Evolutionary conservation across 2,113 vertebrate species (phyloP), one percentile per base, ranked within the genome.

Genomic region (Circaetus gallicus): DNA sequence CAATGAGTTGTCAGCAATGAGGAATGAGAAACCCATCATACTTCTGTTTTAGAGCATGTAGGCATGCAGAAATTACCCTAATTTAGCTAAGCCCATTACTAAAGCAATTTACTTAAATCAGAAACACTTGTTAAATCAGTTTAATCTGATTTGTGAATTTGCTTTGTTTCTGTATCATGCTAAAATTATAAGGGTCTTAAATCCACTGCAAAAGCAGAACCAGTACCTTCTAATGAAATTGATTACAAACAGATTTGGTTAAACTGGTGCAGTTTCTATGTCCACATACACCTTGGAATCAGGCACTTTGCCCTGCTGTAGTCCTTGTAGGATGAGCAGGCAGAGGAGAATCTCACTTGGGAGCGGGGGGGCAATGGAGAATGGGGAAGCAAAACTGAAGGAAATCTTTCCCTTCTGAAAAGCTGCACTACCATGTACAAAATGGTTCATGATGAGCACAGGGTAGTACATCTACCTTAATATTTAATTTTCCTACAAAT

Each of bases 31-130:
- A 53, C 66, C 49, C 58, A 31, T 19, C 43, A 1, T 1, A 1
- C 36, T 29, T 38, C 70, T 73, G 76, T 12, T 45, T 42, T 47
- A 43, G 58, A 24, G 43, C 77, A 29, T 13, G 53, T 17, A 20
- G 47, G 71, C 55, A 26, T 10, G 47, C 88, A 73, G 88, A 59
- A 71, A 74, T 69, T 25, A 8, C 81, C 65, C 72, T 52, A 7
- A 15, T 42, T 38, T 52, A 79, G 72, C 93, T 67, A n/a, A 87
- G 53, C 31, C 62, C 34, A 3, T 10, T 40, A 36, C 90, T 93
- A 32, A 73, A 70, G 76, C 73, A 82, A 28, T 81, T 93, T 40
- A 53, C 67, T 74, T 36, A 31, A 71, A 92, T 84, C 76, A 71
- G 36, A 50, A 91, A 55, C 76, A 55, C 59, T 90, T 31, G 21